Conservation (phyloP, 64 coral and sea anemone genomes). For the Trachythela sp. region DNA sequence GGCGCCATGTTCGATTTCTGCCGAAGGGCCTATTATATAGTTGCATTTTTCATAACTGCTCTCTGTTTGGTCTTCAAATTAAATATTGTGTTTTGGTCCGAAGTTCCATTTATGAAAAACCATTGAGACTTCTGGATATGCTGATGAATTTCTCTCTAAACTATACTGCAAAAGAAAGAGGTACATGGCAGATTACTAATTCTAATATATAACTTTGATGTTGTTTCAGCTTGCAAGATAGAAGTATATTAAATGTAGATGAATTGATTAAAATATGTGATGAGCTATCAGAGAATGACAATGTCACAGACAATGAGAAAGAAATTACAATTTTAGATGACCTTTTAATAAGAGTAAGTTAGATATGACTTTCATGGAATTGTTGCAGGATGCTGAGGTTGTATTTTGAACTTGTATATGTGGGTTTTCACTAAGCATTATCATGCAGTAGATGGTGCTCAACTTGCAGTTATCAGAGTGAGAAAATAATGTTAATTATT, state of each 20-base stretch:
- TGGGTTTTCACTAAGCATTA: too few species aligned
- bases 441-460: too few species aligned
- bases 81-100: too few species aligned
- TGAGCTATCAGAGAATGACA: not conserved
- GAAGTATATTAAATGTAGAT: not conserved
- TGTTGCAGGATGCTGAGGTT: slow-evolving; percentile 9
- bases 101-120: too few species aligned
- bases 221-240: not conserved
- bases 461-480: too few species aligned
- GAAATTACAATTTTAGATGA: not conserved
- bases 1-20: too few species aligned
- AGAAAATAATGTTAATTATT: too few species aligned
- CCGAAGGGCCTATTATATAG: too few species aligned
- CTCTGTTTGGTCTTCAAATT: too few species aligned
- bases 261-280: not conserved
- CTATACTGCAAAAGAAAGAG: not conserved
- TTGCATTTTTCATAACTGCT: too few species aligned
- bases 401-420: not conserved
- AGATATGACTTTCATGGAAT: slow-evolving; percentile 50
- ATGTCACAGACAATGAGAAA: not conserved
- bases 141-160: not conserved
- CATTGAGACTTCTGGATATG: too few species aligned
- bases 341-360: not conserved
- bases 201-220: not conserved
- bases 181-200: too few species aligned